Evolutionary conservation across 2,113 vertebrate genomes (phyloP).

Genomic region (Pseudopodoces humilis): DNA sequence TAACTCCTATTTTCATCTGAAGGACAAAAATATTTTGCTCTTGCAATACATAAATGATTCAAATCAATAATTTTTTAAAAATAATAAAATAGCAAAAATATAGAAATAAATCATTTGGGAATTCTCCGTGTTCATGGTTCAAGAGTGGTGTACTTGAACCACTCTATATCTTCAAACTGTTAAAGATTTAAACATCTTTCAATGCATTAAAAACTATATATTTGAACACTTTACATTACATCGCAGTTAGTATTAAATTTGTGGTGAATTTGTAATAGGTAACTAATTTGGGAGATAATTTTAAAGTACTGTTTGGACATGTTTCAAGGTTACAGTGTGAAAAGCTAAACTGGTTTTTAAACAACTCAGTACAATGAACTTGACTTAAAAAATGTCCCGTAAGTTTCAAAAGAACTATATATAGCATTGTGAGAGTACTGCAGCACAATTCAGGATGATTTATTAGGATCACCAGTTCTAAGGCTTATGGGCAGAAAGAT

Average conservation of each 20-base stretch:
- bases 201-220: neutral
- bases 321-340: neutral
- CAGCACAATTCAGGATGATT: constrained; percentile 48
- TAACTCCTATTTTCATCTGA: neutral
- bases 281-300: neutral
- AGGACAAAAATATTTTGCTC: neutral
- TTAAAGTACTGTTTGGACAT: neutral
- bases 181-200: neutral
- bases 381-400: neutral
- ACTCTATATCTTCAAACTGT: neutral
- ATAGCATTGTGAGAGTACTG: neutral
- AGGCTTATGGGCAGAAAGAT: constrained; percentile 43
- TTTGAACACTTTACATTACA: neutral
- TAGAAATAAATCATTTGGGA: neutral
- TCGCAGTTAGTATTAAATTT: neutral
- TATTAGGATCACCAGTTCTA: constrained; percentile 45
- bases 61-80: neutral
- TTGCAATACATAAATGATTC: neutral
- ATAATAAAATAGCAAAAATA: neutral
- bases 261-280: neutral
- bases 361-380: neutral
- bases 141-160: neutral
- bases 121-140: neutral
- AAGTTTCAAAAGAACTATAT: constrained; percentile 20
- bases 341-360: constrained; percentile 1